Base-by-base conservation (phyloP, 2,113 vertebrate species). In the Neogobius melanostomus region DNA sequence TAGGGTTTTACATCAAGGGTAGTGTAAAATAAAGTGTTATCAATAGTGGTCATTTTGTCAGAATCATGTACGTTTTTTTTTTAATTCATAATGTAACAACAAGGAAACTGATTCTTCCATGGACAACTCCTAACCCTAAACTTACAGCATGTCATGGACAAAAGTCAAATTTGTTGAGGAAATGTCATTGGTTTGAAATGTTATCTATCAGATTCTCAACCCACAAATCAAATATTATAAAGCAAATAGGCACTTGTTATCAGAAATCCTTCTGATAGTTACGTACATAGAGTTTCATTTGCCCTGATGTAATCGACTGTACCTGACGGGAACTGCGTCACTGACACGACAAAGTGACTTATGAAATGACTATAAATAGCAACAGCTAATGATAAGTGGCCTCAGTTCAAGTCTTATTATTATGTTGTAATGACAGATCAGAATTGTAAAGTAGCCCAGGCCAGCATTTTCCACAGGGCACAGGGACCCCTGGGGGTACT, bases 211-310 rank as follows among this genome's bases (percentile, higher is more conserved):
- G 66, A 10, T 16, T 28, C 62, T 11, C 17, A 8, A 50, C 44
- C 70, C 36, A 6, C 6, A 72, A 69, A 36, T 5, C 43, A 71
- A 64, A 79, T 53, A 75, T 6, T 0, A 45, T 7, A 14, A 42
- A 59, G 0, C 48, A 65, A 11, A 60, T 21, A 57, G 3, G 4
- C 28, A 36, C 28, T 7, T 3, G 11, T 47, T 49, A 52, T 14
- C 6, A 12, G 21, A 44, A 74, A 15, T 36, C 17, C 49, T 48
- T 61, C 11, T 21, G 45, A 36, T 42, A 46, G 8, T 53, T 45
- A 44, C 46, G 62, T 47, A 4, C 11, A 36, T 36, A n/a, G 0
- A 5, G 14, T 9, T 42, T 5, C 15, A 61, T 15, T n/a, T 44
- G 53, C n/a, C 42, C 59, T 14, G 3, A 7, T 9, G n/a, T n/a